Evolutionary conservation across 2,888 invertebrate genomes (phyloP).

Genomic region (Lasioglossum calceatum): DNA sequence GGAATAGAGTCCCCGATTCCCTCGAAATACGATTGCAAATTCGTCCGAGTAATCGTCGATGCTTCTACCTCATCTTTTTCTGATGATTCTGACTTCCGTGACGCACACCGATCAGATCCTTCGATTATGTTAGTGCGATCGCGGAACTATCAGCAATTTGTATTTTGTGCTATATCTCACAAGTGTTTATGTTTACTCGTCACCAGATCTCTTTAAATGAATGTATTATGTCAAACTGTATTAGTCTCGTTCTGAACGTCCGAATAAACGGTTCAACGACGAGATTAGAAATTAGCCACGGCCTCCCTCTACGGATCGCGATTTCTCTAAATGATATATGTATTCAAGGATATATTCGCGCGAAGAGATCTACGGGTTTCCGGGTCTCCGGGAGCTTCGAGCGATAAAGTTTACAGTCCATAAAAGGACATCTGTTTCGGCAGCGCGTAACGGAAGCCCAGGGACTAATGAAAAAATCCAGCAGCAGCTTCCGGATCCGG

Average conservation of each 20-base stretch:
- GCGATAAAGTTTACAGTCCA: slow-evolving; percentile 3
- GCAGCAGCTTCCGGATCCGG: slow-evolving; percentile 24
- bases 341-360: background rate
- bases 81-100: too few species aligned
- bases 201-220: too few species aligned
- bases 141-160: too few species aligned
- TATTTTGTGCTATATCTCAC: too few species aligned
- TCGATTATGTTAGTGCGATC: too few species aligned
- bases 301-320: background rate
- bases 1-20: background rate
- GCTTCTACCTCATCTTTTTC: background rate
- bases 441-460: slow-evolving; percentile 1
- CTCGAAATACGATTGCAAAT: background rate
- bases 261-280: too few species aligned
- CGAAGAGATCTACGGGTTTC: background rate
- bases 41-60: background rate
- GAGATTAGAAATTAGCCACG: too few species aligned
- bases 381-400: background rate
- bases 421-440: slow-evolving; percentile 6
- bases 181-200: too few species aligned
- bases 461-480: slow-evolving; percentile 26
- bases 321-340: background rate
- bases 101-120: too few species aligned
- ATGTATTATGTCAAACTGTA: too few species aligned
- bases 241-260: too few species aligned